Percentiles rank a stretch among this genome's conserved stretches.
Evolutionary conservation across 2,797 vertebrate species (phyloP).

Genomic region (Neoniphon sammara): DNA sequence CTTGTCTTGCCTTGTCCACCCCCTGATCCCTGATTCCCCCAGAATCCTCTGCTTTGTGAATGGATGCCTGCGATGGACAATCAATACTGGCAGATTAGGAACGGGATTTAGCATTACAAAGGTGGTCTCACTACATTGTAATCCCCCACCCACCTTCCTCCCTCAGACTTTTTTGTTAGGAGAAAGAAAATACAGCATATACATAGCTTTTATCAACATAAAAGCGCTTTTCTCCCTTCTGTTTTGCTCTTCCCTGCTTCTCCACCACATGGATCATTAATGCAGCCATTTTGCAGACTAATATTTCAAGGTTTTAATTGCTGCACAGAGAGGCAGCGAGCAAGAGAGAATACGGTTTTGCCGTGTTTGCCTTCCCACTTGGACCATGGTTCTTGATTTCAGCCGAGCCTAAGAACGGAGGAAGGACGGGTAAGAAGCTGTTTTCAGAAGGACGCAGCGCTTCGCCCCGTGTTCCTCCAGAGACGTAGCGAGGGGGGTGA

Average conservation of each 20-base stretch:
- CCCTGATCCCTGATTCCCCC: constrained; percentile 43
- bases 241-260: constrained; percentile 29
- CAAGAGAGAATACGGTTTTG: constrained; percentile 54
- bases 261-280: constrained; percentile 56
- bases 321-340: constrained; percentile 40
- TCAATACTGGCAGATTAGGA: constrained; percentile 83
- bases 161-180: constrained; percentile 60
- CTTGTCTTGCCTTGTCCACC: constrained; percentile 50
- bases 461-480: constrained; percentile 23
- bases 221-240: constrained; percentile 35
- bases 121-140: constrained; percentile 78
- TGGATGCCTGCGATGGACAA: constrained; percentile 76
- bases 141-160: constrained; percentile 68
- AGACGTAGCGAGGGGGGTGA: constrained; percentile 48
- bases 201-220: constrained; percentile 68
- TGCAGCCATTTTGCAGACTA: constrained; percentile 66
- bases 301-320: constrained; percentile 76
- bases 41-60: constrained; percentile 72
- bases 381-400: constrained; percentile 40
- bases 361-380: constrained; percentile 50
- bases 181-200: constrained; percentile 67
- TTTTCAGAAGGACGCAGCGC: constrained; percentile 39
- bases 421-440: constrained; percentile 47
- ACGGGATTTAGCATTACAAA: constrained; percentile 81
- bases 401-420: constrained; percentile 41